phyloP scores from a whole-genome alignment of 2,888 invertebrate genomes.

The Chrysomela aeneicollis region DNA sequence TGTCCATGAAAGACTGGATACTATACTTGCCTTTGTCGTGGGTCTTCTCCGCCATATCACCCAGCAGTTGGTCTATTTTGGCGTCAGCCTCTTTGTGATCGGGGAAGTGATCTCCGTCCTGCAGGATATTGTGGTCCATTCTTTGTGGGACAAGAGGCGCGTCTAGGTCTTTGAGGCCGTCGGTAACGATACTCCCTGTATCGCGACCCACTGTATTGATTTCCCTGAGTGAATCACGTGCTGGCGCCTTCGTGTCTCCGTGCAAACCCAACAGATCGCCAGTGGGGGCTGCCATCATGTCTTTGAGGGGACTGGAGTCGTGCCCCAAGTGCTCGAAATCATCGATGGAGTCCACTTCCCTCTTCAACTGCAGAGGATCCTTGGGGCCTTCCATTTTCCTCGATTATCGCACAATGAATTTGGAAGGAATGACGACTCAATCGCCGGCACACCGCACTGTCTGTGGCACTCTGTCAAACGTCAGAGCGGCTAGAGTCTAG shows the following conservation, averaged over 20 bases:
- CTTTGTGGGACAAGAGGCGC: constrained; percentile 39
- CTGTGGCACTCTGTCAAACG: background rate
- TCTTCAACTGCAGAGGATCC: constrained; percentile 36
- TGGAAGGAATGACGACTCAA: background rate
- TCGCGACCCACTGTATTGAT: constrained; percentile 61
- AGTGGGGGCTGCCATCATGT: constrained; percentile 48
- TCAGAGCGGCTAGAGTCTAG: background rate
- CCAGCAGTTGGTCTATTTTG: constrained; percentile 55
- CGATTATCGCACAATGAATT: background rate
- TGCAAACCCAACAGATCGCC: constrained; percentile 59
- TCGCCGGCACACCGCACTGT: background rate
- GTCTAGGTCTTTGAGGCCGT: constrained; percentile 40
- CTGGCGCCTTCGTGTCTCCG: constrained; percentile 43
- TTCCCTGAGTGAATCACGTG: constrained; percentile 49
- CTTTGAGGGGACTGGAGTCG: constrained; percentile 63
- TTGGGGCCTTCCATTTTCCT: background rate
- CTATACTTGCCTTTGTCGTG: constrained; percentile 34
- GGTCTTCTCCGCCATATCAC: constrained; percentile 43
- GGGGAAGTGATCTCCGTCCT: constrained; percentile 57
- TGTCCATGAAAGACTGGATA: constrained; percentile 56
- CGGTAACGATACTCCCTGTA: constrained; percentile 48
- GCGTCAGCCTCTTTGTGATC: constrained; percentile 53
- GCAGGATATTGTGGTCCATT: constrained; percentile 57
- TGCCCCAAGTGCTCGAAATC: constrained; percentile 79
- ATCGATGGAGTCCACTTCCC: constrained; percentile 76